Percentiles rank a stretch among this genome's conserved stretches.
These are phyloP conservation scores for Abramis brama DNA, from an alignment of 2,113 vertebrate species.

Conservation along the genomic window DNA sequence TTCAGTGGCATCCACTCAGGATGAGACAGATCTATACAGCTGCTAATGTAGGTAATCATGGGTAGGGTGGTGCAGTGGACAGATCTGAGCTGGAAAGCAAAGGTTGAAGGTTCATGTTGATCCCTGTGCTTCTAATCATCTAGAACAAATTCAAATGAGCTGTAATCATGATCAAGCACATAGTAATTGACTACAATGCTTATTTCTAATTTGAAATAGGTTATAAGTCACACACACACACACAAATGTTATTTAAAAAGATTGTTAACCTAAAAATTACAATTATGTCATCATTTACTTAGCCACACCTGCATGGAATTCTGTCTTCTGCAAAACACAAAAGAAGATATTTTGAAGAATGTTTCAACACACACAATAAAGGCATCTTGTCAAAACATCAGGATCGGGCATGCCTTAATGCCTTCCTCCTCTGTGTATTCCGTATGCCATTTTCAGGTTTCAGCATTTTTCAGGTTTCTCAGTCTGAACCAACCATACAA, in stretches of 20 bases:
- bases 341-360: background rate
- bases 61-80: constrained; percentile 7
- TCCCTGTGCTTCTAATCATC: background rate
- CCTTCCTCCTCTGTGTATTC: background rate
- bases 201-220: background rate
- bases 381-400: background rate
- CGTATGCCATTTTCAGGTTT: background rate
- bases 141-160: constrained; percentile 1
- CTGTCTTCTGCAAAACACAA: background rate
- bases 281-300: background rate
- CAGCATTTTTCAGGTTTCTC: background rate
- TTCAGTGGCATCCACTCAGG: constrained; percentile 11
- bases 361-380: background rate
- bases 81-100: background rate
- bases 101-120: background rate
- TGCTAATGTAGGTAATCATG: constrained; percentile 39
- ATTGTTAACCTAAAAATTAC: background rate
- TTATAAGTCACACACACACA: background rate
- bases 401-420: background rate
- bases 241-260: background rate
- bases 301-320: background rate
- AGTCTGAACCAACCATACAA: constrained; percentile 12
- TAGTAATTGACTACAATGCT: background rate
- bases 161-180: background rate
- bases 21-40: constrained; percentile 36